phyloP scores from a whole-genome alignment of 1,140 invertebrate genomes.

The Heliconius congener region DNA sequence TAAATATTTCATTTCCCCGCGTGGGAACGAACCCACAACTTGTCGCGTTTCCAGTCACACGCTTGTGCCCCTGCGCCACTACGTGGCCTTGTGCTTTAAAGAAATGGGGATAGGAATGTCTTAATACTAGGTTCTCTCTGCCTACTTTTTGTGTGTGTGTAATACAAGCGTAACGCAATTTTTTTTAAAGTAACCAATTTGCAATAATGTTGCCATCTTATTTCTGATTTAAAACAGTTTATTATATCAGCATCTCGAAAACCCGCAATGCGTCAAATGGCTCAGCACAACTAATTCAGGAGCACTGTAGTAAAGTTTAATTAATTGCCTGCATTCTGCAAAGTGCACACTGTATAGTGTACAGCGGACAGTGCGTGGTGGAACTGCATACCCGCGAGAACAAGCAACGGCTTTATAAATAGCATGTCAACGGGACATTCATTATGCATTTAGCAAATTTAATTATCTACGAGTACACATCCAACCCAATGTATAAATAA shows the following conservation, averaged over 20 bases:
- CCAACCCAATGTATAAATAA: background rate
- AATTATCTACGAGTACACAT: background rate
- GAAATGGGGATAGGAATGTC: too few relatives aligned
- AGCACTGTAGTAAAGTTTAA: slow-evolving; percentile 12
- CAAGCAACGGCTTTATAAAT: background rate
- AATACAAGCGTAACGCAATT: too few relatives aligned
- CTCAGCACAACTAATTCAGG: background rate
- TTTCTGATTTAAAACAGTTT: background rate
- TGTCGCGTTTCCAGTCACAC: too few relatives aligned
- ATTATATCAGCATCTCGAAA: slow-evolving; percentile 16
- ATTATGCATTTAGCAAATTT: slow-evolving; percentile 8
- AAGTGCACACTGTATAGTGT: background rate
- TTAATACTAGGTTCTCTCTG: too few relatives aligned
- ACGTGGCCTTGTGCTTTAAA: too few relatives aligned
- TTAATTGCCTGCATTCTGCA: slow-evolving; percentile 13
- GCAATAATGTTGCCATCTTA: too few relatives aligned
- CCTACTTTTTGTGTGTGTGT: too few relatives aligned
- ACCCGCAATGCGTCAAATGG: background rate
- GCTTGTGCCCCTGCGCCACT: too few relatives aligned
- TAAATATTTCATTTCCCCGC: too few relatives aligned
- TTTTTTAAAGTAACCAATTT: too few relatives aligned
- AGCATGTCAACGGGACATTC: background rate
- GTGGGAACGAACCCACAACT: too few relatives aligned
- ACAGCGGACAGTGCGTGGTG: background rate
- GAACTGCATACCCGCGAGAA: background rate